Conservation (phyloP, 2,797 vertebrate genomes). For the Muscicapa striata region DNA sequence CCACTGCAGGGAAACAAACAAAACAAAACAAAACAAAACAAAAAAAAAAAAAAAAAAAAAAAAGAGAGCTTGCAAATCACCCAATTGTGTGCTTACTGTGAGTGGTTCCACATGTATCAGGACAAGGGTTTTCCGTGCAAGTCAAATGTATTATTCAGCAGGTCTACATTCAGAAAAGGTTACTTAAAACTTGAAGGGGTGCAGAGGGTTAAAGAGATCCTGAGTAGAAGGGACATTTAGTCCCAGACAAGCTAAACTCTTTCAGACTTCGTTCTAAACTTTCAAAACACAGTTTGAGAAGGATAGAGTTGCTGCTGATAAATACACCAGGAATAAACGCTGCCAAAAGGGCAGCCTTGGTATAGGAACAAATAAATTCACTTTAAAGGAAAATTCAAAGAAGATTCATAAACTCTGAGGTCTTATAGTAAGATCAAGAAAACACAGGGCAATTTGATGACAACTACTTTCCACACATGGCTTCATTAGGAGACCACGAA, state of each 20-base stretch:
- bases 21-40: background rate
- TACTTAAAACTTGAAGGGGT: background rate
- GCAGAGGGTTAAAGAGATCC: background rate
- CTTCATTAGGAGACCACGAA: background rate
- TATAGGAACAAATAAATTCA: background rate
- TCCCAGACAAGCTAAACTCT: background rate
- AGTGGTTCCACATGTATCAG: background rate
- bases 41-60: background rate
- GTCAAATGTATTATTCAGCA: background rate
- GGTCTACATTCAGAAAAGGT: background rate
- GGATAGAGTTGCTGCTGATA: conserved; percentile 21
- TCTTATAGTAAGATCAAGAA: background rate
- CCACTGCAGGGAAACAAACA: fast-evolving
- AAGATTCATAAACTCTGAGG: background rate
- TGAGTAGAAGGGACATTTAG: background rate
- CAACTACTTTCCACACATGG: background rate
- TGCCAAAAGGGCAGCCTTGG: background rate
- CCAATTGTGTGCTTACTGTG: background rate
- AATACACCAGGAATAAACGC: conserved; percentile 3
- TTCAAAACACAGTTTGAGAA: background rate
- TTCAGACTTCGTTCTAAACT: background rate
- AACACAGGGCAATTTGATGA: background rate
- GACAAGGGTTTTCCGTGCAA: background rate
- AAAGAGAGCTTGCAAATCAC: background rate
- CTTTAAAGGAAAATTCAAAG: background rate